A percentile compares a stretch with the other conserved stretches of the same genome.
These are phyloP conservation scores for Parauchenoglanis ngamensis DNA, from an alignment of 2,797 vertebrate genomes.

Conservation along the genomic window DNA sequence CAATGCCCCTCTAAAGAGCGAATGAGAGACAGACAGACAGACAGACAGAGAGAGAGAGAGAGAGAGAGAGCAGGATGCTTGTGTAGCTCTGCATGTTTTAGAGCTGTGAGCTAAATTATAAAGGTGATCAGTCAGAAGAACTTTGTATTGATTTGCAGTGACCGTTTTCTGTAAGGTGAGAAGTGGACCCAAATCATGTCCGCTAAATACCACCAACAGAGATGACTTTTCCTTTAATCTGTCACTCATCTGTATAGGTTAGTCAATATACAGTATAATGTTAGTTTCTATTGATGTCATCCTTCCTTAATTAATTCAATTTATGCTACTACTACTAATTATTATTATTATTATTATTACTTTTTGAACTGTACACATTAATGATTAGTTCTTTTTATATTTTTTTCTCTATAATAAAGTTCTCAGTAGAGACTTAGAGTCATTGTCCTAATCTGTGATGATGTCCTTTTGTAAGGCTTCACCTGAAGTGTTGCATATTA, in stretches of 20 bases:
- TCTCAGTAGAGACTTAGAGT: neutral
- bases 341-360: no score
- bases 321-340: neutral
- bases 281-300: neutral
- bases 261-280: neutral
- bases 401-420: neutral
- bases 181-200: neutral
- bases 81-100: neutral
- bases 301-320: neutral
- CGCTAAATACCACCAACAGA: neutral
- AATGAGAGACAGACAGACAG: slow-evolving; percentile 1
- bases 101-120: neutral
- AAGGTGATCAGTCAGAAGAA: neutral
- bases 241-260: neutral
- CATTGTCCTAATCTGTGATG: neutral
- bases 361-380: neutral
- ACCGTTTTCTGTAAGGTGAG: neutral
- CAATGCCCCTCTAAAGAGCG: slow-evolving; percentile 34
- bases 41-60: neutral
- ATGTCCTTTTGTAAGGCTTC: neutral
- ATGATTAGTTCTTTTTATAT: neutral
- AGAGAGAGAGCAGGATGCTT: neutral
- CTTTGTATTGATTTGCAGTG: slow-evolving; percentile 8
- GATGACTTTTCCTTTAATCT: neutral
- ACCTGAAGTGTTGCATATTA: neutral